Conservation (phyloP, 2,888 invertebrate genomes). For the Eurytoma adleriae region DNA sequence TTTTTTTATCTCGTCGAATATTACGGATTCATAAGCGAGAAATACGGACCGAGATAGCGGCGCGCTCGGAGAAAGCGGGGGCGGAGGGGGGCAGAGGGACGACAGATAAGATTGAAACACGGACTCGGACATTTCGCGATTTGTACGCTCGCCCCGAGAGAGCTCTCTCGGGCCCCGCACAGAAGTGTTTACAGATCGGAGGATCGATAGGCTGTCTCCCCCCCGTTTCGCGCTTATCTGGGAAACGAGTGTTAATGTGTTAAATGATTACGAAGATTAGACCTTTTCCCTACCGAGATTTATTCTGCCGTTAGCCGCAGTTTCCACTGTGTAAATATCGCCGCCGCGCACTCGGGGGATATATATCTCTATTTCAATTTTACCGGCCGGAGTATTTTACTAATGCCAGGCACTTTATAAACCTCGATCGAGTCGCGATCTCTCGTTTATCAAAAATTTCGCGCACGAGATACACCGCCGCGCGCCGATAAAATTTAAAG, state of each 20-base stretch:
- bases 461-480: too few species aligned
- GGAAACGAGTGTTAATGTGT: constrained; percentile 2
- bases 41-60: background rate
- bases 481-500: too few species aligned
- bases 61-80: constrained; percentile 7
- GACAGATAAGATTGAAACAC: constrained; percentile 32
- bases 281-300: background rate
- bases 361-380: too few species aligned
- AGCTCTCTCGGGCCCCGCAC: background rate
- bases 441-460: too few species aligned
- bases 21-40: constrained; percentile 15
- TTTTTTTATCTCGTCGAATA: background rate
- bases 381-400: too few species aligned
- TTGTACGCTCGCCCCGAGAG: background rate
- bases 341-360: too few species aligned
- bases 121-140: constrained; percentile 19
- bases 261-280: constrained; percentile 1
- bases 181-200: constrained; percentile 1
- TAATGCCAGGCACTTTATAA: too few species aligned
- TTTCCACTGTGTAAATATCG: too few species aligned
- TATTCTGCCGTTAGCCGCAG: too few species aligned
- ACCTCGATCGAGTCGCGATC: too few species aligned
- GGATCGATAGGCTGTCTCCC: background rate
- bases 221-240: background rate
- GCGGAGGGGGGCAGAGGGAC: background rate